Base-by-base conservation (phyloP, 2,113 vertebrate genomes). In the Erpornis zantholeuca region DNA sequence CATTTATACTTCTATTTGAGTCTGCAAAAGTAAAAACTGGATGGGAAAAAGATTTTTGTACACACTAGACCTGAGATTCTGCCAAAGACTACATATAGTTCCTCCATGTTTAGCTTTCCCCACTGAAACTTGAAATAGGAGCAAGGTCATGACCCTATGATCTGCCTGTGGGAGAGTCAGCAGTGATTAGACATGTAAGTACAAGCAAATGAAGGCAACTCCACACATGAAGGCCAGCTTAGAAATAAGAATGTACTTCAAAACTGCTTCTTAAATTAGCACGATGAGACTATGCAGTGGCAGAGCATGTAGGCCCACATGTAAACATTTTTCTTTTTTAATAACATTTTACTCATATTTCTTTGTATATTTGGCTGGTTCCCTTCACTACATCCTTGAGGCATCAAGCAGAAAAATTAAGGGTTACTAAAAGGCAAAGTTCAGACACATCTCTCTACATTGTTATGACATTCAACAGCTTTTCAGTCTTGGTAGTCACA, bases 101-200 rank as follows among this genome's bases (percentile, higher is more conserved):
- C 29, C 53, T 72, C 57, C 2, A 5, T 18, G 7, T n/a, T 33
- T 84, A n/a, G 61, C 81, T 84, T 92, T 92, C 53, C 15, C 13
- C 42, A 33, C 66, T 70, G 68, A 42, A 86, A 72, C 85, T 77
- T 91, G 80, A 96, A 96, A 93, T 93, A 95, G 79, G 50, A 94
- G 42, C 75, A 80, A 86, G 90, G 68, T 85, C 79, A 54, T 20
- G 71, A 78, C 76, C 87, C 47, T 52, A 44, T 42, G 73, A 68
- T 87, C 59, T 83, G 89, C 72, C 71, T 88, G 92, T 90, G 90
- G 87, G 92, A 96, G 70, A 95, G 54, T 53, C 75, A 69, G 71
- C 3, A 85, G 47, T 63, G 45, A 65, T 49, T 18, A 50, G 45
- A 64, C 79, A 66, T 42, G 22, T 15, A 71, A 87, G 38, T 44